Percentiles rank a stretch among this genome's conserved stretches.
phyloP scores from a whole-genome alignment of 2,888 invertebrate species.

The Diarsia dahlii region DNA sequence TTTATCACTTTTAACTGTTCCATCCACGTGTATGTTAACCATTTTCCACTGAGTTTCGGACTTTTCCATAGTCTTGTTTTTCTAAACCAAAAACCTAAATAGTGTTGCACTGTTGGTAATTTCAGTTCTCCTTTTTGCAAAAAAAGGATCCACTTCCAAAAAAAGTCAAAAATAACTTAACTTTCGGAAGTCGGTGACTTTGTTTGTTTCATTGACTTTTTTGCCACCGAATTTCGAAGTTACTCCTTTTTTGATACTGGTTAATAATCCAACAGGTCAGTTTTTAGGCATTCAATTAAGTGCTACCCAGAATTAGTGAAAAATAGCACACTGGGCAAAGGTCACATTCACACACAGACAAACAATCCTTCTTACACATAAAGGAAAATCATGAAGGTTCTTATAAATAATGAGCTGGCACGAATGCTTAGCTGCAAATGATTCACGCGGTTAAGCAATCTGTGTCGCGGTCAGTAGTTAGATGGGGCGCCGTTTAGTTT shows the following conservation, averaged over 20 bases:
- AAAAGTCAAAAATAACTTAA: too few species aligned
- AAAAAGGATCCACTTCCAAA: too few species aligned
- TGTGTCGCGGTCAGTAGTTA: slow-evolving; percentile 58
- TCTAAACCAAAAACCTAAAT: too few species aligned
- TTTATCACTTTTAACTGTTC: background rate
- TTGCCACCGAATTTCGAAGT: too few species aligned
- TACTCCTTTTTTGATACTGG: too few species aligned
- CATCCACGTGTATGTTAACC: too few species aligned
- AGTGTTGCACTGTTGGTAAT: too few species aligned
- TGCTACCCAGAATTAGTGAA: background rate
- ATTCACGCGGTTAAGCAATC: slow-evolving; percentile 62
- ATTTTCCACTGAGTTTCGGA: too few species aligned
- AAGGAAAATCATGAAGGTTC: slow-evolving; percentile 48
- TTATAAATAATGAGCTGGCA: slow-evolving; percentile 37
- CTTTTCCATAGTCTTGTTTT: too few species aligned
- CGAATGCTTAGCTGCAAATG: slow-evolving; percentile 48
- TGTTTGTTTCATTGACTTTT: too few species aligned
- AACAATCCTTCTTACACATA: slow-evolving; percentile 23
- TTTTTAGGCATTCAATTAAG: background rate
- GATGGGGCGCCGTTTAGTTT: slow-evolving; percentile 51
- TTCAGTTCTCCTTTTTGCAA: too few species aligned
- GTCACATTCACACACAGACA: background rate
- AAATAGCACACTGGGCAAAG: background rate
- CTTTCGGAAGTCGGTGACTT: too few species aligned
- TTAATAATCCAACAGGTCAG: background rate